phyloP scores from a whole-genome alignment of 1,140 invertebrate genomes.

The Campoletis sonorensis region DNA sequence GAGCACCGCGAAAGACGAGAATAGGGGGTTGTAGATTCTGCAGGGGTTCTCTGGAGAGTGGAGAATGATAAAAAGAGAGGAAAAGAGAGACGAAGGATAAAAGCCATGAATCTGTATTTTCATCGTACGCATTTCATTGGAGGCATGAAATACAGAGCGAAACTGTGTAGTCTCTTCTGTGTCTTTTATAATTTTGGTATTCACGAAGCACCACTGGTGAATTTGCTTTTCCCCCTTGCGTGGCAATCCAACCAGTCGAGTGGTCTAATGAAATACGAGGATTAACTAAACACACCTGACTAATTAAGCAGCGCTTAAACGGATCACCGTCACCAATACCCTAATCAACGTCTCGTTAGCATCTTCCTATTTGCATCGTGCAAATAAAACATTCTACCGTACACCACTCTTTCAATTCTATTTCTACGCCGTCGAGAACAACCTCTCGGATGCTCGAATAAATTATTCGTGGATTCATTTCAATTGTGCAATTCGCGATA shows the following conservation, averaged over 20 bases:
- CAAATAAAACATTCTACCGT: slow-evolving; percentile 60
- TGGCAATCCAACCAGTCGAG: slow-evolving; percentile 47
- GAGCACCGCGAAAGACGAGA: slow-evolving; percentile 50
- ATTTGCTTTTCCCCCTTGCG: slow-evolving; percentile 62
- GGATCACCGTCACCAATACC: slow-evolving; percentile 73
- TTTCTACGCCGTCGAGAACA: slow-evolving; percentile 10
- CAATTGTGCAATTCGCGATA: slow-evolving; percentile 49
- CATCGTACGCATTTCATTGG: background rate
- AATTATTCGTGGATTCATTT: slow-evolving; percentile 32
- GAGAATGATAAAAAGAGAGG: background rate
- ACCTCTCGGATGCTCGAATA: slow-evolving; percentile 43
- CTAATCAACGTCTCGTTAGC: slow-evolving; percentile 71
- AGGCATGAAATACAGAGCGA: background rate
- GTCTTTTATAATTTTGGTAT: slow-evolving; percentile 19
- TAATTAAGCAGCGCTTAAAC: slow-evolving; percentile 72
- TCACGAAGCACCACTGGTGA: slow-evolving; percentile 32
- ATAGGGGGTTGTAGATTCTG: slow-evolving; percentile 40
- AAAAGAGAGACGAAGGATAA: background rate
- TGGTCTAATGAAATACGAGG: slow-evolving; percentile 69
- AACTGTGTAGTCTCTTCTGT: slow-evolving; percentile 24
- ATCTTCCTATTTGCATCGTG: slow-evolving; percentile 66
- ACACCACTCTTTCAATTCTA: slow-evolving; percentile 36
- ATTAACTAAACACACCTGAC: slow-evolving; percentile 72
- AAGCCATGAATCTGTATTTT: slow-evolving; percentile 23
- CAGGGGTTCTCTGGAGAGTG: slow-evolving; percentile 50